A percentile compares a stretch with the other conserved stretches of the same genome.
These are phyloP conservation scores for Sylvilagus bachmani DNA, from an alignment of 2,113 vertebrate species.

Conservation along the genomic window DNA sequence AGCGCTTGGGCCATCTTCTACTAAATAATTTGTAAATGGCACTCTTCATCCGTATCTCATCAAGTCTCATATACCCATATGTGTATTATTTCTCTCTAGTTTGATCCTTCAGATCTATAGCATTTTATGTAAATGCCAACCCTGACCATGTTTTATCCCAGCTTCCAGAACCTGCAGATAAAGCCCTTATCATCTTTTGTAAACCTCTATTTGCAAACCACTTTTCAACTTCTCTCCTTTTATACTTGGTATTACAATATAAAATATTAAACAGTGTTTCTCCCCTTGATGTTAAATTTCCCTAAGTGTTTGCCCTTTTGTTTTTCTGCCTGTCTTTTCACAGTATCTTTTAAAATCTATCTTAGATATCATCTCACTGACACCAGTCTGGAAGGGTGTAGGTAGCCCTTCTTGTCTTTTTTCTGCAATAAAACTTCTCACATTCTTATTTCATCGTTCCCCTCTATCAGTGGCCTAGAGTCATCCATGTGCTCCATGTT, in stretches of 20 bases:
- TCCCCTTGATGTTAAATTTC: neutral
- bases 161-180: neutral
- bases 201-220: neutral
- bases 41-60: neutral
- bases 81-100: neutral
- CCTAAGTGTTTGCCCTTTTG: neutral
- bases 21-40: too few relatives aligned
- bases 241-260: neutral
- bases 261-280: neutral
- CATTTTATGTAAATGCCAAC: conserved; percentile 30
- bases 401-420: neutral
- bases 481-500: neutral
- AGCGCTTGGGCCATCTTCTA: too few relatives aligned
- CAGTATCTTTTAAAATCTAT: neutral
- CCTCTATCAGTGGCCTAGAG: too few relatives aligned
- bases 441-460: neutral
- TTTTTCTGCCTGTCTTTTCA: neutral
- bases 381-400: neutral
- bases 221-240: neutral
- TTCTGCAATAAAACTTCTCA: conserved; percentile 9
- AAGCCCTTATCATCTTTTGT: neutral
- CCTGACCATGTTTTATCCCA: neutral
- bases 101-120: neutral
- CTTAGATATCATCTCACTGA: neutral
- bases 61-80: neutral